Evolutionary conservation across 2,797 vertebrate species (phyloP).

Genomic region (Gambelia wislizenii): DNA sequence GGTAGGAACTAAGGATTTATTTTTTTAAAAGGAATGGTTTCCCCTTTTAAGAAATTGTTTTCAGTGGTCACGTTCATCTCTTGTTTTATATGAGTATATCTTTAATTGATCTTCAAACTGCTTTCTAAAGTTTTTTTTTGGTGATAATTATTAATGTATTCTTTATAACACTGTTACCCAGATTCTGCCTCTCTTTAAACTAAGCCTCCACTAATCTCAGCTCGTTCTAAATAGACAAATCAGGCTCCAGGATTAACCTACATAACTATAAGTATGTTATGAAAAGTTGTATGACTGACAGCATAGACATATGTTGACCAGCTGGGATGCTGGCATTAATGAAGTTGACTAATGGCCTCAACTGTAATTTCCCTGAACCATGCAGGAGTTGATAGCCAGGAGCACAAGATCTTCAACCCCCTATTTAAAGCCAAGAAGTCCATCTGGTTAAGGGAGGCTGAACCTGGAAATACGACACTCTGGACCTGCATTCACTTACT

Average conservation of each 20-base stretch:
- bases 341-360: not conserved
- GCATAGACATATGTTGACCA: not conserved
- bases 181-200: not conserved
- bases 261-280: not conserved
- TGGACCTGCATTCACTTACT: not conserved
- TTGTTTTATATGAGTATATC: not conserved
- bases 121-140: too few species aligned
- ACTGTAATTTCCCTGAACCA: not conserved
- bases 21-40: not conserved
- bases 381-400: not conserved
- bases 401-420: not conserved
- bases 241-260: slow-evolving; percentile 2
- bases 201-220: not conserved
- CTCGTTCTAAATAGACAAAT: not conserved
- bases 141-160: not conserved
- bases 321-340: not conserved
- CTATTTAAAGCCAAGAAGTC: not conserved
- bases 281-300: not conserved
- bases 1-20: not conserved
- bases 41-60: not conserved
- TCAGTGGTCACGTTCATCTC: not conserved
- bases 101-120: not conserved
- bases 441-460: too few species aligned
- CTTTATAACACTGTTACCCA: not conserved
- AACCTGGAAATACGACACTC: not conserved